Conservation (phyloP, 2,113 vertebrate species). For the Cyanistes caeruleus region DNA sequence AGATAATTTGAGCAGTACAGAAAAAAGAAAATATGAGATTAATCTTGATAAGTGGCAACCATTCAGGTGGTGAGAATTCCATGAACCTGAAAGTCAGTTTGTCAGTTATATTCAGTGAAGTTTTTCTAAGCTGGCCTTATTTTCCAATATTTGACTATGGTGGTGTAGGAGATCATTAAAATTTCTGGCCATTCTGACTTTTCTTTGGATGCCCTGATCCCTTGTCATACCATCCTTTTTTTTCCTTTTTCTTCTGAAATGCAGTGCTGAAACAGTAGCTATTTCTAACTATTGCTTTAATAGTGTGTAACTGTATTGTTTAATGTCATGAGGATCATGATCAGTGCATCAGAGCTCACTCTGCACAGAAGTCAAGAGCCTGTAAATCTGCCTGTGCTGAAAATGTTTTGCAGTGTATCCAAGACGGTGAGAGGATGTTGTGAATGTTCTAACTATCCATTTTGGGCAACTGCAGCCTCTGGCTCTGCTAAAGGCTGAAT, state of each 20-base stretch:
- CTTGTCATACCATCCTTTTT: neutral
- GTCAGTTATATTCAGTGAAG: neutral
- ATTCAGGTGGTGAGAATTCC: neutral
- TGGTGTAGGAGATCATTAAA: neutral
- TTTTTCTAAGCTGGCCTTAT: neutral
- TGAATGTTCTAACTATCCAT: neutral
- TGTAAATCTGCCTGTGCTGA: neutral
- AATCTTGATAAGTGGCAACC: neutral
- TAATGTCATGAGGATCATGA: neutral
- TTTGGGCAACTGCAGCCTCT: neutral
- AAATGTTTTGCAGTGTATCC: neutral
- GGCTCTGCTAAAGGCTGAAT: neutral
- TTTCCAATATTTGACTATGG: neutral
- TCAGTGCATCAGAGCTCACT: neutral
- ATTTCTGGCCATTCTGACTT: neutral
- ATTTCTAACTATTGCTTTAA: neutral
- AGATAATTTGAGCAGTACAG: neutral
- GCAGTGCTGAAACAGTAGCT: neutral
- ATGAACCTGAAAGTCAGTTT: neutral
- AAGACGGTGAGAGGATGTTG: neutral
- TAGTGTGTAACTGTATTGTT: neutral
- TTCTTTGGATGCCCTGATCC: neutral
- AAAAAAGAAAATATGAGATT: neutral
- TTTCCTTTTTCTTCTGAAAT: neutral
- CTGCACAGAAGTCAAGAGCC: neutral